Evolutionary conservation across 2,888 invertebrate genomes (phyloP).

Genomic region (Lasioglossum figueresi): DNA sequence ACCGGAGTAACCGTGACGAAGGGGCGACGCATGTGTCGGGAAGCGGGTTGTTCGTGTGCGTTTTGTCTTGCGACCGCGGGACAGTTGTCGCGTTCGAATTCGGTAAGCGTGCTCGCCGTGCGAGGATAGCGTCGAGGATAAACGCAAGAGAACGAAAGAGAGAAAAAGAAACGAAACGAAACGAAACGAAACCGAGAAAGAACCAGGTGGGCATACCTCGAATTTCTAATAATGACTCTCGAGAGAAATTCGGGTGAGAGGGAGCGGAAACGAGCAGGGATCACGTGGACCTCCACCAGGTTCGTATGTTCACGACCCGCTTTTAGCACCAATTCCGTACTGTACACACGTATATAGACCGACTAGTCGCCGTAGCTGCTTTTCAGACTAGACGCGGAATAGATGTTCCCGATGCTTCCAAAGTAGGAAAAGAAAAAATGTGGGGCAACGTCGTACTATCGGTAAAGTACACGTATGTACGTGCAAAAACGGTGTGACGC

Average conservation of each 20-base stretch:
- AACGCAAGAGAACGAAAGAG: not conserved
- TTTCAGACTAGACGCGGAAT: conserved; percentile 64
- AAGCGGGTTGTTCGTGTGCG: not conserved
- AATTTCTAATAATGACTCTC: conserved; percentile 55
- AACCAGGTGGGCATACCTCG: conserved; percentile 42
- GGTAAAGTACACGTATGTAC: conserved; percentile 48
- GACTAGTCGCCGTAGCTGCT: conserved; percentile 65
- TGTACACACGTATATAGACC: conserved; percentile 55
- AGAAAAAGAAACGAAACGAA: not conserved
- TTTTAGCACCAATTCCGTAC: conserved; percentile 68
- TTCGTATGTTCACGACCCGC: conserved; percentile 72
- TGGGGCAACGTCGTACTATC: conserved; percentile 56
- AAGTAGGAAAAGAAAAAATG: conserved; percentile 57
- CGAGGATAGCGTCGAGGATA: not conserved
- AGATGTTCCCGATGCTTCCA: conserved; percentile 64
- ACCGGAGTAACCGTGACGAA: too few relatives aligned
- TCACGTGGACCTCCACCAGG: conserved; percentile 67
- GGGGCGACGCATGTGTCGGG: too few relatives aligned
- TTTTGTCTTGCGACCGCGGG: not conserved
- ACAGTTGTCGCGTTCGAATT: not conserved
- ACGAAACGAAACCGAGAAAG: conserved; percentile 7
- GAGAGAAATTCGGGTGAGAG: conserved; percentile 53
- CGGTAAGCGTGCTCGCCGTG: not conserved
- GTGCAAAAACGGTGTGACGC: conserved; percentile 1
- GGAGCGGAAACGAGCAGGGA: conserved; percentile 59